These are phyloP conservation scores for Eubasilissa splendida DNA, from an alignment of 2,888 invertebrate genomes.

Conservation along the genomic window DNA sequence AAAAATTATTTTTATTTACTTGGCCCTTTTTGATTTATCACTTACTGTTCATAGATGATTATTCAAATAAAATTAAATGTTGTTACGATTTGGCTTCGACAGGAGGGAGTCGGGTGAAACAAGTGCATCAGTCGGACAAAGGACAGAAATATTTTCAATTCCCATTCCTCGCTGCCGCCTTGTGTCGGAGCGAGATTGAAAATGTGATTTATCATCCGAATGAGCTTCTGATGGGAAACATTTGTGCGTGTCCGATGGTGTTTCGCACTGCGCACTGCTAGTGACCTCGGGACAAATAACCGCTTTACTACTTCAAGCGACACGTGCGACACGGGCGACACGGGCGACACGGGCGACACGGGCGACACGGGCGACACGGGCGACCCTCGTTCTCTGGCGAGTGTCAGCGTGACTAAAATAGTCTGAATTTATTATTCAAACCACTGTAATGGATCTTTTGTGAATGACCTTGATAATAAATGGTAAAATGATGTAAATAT, in stretches of 20 bases:
- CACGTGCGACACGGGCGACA: neutral
- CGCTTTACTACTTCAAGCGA: too few relatives aligned
- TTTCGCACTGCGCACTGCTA: too few relatives aligned
- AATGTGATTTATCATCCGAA: slow-evolving; percentile 52
- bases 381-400: too few relatives aligned
- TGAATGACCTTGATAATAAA: too few relatives aligned
- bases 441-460: too few relatives aligned
- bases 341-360: slow-evolving; percentile 3
- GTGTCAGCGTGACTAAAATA: too few relatives aligned
- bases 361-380: neutral
- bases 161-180: neutral
- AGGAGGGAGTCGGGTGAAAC: neutral
- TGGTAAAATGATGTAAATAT: too few relatives aligned
- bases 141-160: neutral
- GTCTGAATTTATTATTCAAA: neutral
- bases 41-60: too few relatives aligned
- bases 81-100: neutral
- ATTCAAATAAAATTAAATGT: too few relatives aligned
- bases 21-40: too few relatives aligned
- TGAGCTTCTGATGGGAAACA: slow-evolving; percentile 50
- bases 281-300: too few relatives aligned
- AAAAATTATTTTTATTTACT: too few relatives aligned
- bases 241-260: slow-evolving; percentile 49
- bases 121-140: slow-evolving; percentile 1
- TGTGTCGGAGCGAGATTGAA: neutral